phyloP scores from a whole-genome alignment of 2,888 invertebrate species.

The Diloba caeruleocephala region DNA sequence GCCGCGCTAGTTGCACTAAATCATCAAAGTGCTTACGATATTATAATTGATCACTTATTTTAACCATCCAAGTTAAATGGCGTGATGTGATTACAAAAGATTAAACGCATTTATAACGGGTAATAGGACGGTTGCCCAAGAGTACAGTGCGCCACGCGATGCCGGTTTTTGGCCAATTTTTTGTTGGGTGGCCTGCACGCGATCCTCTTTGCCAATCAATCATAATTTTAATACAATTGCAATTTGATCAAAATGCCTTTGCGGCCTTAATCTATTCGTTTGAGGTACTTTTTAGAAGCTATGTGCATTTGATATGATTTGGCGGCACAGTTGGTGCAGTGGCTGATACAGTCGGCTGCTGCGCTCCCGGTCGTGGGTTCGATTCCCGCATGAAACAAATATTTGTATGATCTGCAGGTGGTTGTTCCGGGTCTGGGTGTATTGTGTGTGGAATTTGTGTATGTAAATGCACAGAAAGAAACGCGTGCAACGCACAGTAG shows the following conservation, averaged over 20 bases:
- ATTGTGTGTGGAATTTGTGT: too few species aligned
- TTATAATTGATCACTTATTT: conserved; percentile 14
- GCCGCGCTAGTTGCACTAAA: neutral
- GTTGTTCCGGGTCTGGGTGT: too few species aligned
- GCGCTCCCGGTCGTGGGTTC: too few species aligned
- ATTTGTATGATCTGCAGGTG: too few species aligned
- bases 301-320: too few species aligned
- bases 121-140: conserved; percentile 36
- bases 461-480: too few species aligned
- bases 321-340: too few species aligned
- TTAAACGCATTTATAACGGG: conserved; percentile 30
- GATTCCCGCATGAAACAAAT: too few species aligned
- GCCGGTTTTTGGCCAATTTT: conserved; percentile 33
- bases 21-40: conserved; percentile 4
- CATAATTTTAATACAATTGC: conserved; percentile 17
- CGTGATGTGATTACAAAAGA: conserved; percentile 30
- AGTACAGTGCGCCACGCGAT: conserved; percentile 19
- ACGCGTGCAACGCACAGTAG: too few species aligned
- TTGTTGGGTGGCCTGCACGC: conserved; percentile 33
- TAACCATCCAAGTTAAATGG: conserved; percentile 19
- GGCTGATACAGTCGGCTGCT: too few species aligned
- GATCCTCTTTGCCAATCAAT: conserved; percentile 26
- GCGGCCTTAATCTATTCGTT: too few species aligned
- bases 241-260: neutral
- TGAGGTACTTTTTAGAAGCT: too few species aligned